Percentiles rank a stretch among this genome's conserved stretches.
Evolutionary conservation across 2,888 invertebrate species (phyloP).

Genomic region (Melinaea marsaeus): DNA sequence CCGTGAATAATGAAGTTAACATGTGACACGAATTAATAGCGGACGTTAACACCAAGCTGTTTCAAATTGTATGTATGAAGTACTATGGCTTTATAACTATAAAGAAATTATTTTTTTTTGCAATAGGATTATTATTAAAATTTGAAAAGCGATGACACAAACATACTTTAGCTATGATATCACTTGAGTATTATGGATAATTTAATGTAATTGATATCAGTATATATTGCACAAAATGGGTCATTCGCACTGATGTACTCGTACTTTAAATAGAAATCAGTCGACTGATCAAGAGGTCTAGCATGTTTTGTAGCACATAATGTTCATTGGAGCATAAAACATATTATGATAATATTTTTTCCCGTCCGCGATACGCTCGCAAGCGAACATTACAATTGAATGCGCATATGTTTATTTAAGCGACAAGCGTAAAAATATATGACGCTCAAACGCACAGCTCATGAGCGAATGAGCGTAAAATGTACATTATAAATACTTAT

Average conservation of each 20-base stretch:
- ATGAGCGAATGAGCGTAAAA: slow-evolving; percentile 14
- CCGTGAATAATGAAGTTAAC: slow-evolving; percentile 30
- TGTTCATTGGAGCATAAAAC: slow-evolving; percentile 10
- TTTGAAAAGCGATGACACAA: too few relatives aligned
- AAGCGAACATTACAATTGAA: slow-evolving; percentile 22
- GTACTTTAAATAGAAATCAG: background rate
- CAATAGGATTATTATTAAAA: too few relatives aligned
- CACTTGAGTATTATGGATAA: too few relatives aligned
- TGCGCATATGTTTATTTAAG: slow-evolving; percentile 24
- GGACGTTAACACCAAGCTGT: slow-evolving; percentile 18
- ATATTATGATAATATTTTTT: slow-evolving; percentile 7
- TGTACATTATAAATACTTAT: background rate
- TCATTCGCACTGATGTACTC: background rate
- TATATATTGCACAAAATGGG: background rate
- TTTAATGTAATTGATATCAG: background rate
- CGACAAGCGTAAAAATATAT: slow-evolving; percentile 22
- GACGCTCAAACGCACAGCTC: slow-evolving; percentile 4
- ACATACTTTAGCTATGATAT: too few relatives aligned
- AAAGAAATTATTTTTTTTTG: too few relatives aligned
- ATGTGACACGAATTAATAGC: slow-evolving; percentile 29
- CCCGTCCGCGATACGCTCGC: slow-evolving; percentile 18
- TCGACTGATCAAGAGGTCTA: background rate
- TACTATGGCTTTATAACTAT: background rate
- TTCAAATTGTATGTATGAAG: background rate
- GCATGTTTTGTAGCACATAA: slow-evolving; percentile 2